Evolutionary conservation across 2,113 vertebrate genomes (phyloP), one percentile per base, ranked within the genome.

Genomic region (Aldabrachelys gigantea): DNA sequence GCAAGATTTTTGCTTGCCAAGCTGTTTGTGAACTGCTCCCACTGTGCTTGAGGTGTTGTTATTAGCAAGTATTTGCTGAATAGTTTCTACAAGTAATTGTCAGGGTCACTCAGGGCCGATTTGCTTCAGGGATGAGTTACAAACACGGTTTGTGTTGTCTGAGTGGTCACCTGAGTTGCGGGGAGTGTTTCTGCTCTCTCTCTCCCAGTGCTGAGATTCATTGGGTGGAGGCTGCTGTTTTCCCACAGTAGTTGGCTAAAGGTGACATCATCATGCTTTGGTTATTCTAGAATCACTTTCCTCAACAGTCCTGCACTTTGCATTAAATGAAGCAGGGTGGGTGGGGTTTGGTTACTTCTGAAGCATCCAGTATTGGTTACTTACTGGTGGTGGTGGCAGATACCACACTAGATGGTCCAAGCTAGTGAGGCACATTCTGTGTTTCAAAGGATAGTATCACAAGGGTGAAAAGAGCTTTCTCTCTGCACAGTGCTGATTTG

Each of bases 211-310:
- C 24, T 88, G 79, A 19, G 62, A 78, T 4, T 84, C 62, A 57
- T 17, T 41, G 53, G 75, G 41, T 9, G n/a, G 91, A 13, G 10
- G 56, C 44, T 94, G 85, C 76, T 88, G 84, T 82, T 84, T 95
- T 89, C 80, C 53, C 5, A 54, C 65, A 52, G 72, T 72, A 57
- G 86, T 62, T 54, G 89, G 56, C 79, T 91, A 92, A 92, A 92
- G 49, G 11, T 41, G 54, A 41, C 52, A 78, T 59, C 86, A 89
- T 19, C 0, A 65, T 83, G 41, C 41, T 92, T 44, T 47, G 83
- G 22, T 78, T 91, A 49, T 87, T 88, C 53, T 81, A 35, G 21
- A 11, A 50, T 96, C 96, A 75, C 9, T 2, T 54, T 41, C 38
- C 54, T 13, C n/a, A 24, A 25, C 4, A 12, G 21, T 13, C n/a